Evolutionary conservation across 2,113 vertebrate species (phyloP), one percentile per base, ranked within the genome.

Genomic region (Centrocercus urophasianus): DNA sequence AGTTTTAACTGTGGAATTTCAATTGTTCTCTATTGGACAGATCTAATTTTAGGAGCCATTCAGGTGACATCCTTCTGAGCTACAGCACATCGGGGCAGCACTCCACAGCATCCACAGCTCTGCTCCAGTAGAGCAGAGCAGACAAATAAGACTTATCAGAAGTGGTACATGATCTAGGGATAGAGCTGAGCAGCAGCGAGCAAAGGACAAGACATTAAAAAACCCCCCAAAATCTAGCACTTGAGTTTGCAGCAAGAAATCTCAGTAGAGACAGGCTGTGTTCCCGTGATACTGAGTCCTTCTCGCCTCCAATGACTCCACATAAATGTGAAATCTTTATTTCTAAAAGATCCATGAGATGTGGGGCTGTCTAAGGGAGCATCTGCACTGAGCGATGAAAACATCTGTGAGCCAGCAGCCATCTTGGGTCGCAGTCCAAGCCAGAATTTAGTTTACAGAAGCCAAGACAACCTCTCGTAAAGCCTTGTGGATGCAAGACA

Each of bases 1-100:
- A 92, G 95, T 60, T 83, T 83, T 69, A 94, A 79, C 43, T 54
- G 89, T 70, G 86, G 89, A 94, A 95, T 96, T 95, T 79, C 75
- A 96, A 96, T 87, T 71, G 89, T 79, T 63, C 71, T 90, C 67
- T 75, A 89, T 72, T 74, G 75, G 89, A 87, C 86, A 95, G 91
- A 73, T 25, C 78, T 91, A 38, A 94, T 92, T 89, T 91, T 74
- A 87, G 78, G 93, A 94, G 93, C 89, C 78, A 22, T 79, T 93
- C 89, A 73, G 90, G 87, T 76, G 89, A 79, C 91, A 87, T 65
- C 75, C 81, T 89, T 76, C 63, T 59, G 89, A 94, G 89, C 78
- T 52, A n/a, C 66, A 17, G 83, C 78, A 4, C 93, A 78, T 73
- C 10, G 50, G 84, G 90, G 59, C 90, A 91, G 85, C 40, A 2